Evolutionary conservation across 2,113 vertebrate species (phyloP), one percentile per base, ranked within the genome.

Genomic region (Sinocyclocheilus anophthalmus): DNA sequence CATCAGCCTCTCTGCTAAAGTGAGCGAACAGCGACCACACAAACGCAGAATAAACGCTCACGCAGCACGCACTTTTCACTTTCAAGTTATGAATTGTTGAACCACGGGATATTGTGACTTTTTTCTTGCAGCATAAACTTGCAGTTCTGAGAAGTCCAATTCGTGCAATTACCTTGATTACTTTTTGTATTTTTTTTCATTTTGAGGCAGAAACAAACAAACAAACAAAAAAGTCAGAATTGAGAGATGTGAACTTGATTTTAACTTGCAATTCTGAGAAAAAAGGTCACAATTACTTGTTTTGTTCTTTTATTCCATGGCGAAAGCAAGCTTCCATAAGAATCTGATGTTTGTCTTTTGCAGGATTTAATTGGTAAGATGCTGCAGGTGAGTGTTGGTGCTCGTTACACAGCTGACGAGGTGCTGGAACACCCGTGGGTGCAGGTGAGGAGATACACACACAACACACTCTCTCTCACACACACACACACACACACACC

Each of bases 331-430:
- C 57, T n/a, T n/a, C 7, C 20, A 61, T n/a, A n/a, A 61, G 9
- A 61, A 10, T 10, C 57, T 61, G 57, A 59, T 59, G 55, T 2
- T 33, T 3, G 80, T 84, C 61, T 84, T 86, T 87, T 77, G 18
- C 88, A 99, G 98, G 97, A 98, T 90, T 93, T 99, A 93, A 99
- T 99, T 85, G 96, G 96, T 90, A 96, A 97, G 88, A 99, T 99
- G 98, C 94, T 99, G 83, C 97, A 99, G 87, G 98, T 99, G 90
- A 97, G 98, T 26, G 95, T 96, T 11, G 97, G 98, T 83, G 96
- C 95, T 11, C 96, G 98, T 70, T 99, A 96, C 79, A 98, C 97
- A 3, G 98, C 98, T 0, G 97, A 97, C 81, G 96, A 99, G 81
- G 96, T 99, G 77, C 92, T 99, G 90, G 94, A 95, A 1, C 98